Percentiles rank a stretch among this genome's conserved stretches.
Evolutionary conservation across 2,888 invertebrate species (phyloP).

Genomic region (Timema podura): DNA sequence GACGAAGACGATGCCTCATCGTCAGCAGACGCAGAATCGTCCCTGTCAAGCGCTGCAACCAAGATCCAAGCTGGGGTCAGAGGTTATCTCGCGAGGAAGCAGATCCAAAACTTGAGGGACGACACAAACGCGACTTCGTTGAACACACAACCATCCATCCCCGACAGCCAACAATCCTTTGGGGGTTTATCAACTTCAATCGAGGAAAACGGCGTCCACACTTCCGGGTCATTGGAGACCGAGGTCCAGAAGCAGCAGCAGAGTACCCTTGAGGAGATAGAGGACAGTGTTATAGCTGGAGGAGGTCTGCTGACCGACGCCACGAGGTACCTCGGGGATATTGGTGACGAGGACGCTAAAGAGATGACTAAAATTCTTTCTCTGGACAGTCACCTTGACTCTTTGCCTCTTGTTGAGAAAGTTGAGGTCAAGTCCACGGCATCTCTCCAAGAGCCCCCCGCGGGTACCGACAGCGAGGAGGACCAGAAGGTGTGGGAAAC

Average conservation of each 20-base stretch:
- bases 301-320: neutral
- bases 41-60: constrained; percentile 34
- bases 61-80: constrained; percentile 36
- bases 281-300: constrained; percentile 13
- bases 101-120: constrained; percentile 25
- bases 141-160: constrained; percentile 26
- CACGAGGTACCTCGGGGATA: constrained; percentile 1
- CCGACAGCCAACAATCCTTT: constrained; percentile 25
- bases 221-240: constrained; percentile 28
- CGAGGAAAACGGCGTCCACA: constrained; percentile 27
- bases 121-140: constrained; percentile 20
- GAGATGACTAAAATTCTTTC: constrained; percentile 15
- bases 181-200: constrained; percentile 20
- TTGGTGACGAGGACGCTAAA: neutral
- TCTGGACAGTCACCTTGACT: constrained; percentile 22
- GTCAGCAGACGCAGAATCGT: constrained; percentile 26
- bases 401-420: neutral
- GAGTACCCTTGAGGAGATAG: constrained; percentile 19
- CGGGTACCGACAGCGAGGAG: constrained; percentile 23
- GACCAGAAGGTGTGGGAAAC: constrained; percentile 31
- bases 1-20: constrained; percentile 10
- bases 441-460: constrained; percentile 22
- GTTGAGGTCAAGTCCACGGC: neutral
- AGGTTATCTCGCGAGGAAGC: constrained; percentile 35
- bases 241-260: constrained; percentile 26